A percentile compares a stretch with the other conserved stretches of the same genome.
These are phyloP conservation scores for Mantis religiosa DNA, from an alignment of 2,888 invertebrate genomes.

Conservation along the genomic window DNA sequence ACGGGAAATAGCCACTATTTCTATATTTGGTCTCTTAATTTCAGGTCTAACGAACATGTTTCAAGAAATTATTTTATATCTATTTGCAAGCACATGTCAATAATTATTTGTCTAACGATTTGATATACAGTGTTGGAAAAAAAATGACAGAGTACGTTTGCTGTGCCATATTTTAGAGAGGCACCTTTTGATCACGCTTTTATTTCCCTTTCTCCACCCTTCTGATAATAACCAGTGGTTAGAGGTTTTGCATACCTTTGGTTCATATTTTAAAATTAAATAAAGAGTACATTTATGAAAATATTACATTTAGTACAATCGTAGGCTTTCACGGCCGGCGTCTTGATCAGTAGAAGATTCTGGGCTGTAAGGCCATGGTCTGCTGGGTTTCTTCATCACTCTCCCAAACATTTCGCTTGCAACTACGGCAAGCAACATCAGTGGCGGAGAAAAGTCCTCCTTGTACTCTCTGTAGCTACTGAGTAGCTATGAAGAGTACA, in stretches of 20 bases:
- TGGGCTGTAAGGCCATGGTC: too few species aligned
- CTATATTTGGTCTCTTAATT: neutral
- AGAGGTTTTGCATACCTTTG: neutral
- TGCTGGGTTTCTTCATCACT: too few species aligned
- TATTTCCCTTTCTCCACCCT: neutral
- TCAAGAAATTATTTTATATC: neutral
- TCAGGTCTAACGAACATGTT: neutral
- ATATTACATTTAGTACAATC: too few species aligned
- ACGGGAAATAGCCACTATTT: conserved; percentile 6
- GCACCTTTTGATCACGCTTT: neutral
- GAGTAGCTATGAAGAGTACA: too few species aligned
- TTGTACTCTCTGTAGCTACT: too few species aligned
- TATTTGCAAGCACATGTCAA: neutral
- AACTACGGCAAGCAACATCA: too few species aligned
- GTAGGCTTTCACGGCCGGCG: too few species aligned
- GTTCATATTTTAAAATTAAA: too few species aligned
- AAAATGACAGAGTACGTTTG: neutral
- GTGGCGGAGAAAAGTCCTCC: too few species aligned
- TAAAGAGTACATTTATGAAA: too few species aligned
- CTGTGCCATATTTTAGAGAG: neutral
- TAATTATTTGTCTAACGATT: neutral
- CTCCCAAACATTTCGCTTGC: too few species aligned
- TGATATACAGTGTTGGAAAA: neutral
- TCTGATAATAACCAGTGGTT: neutral
- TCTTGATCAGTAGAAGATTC: too few species aligned